Evolutionary conservation across 92 coral and sea anemone species (phyloP), one percentile per base, ranked within the genome.

Genomic region (Epizoanthus rinbou): DNA sequence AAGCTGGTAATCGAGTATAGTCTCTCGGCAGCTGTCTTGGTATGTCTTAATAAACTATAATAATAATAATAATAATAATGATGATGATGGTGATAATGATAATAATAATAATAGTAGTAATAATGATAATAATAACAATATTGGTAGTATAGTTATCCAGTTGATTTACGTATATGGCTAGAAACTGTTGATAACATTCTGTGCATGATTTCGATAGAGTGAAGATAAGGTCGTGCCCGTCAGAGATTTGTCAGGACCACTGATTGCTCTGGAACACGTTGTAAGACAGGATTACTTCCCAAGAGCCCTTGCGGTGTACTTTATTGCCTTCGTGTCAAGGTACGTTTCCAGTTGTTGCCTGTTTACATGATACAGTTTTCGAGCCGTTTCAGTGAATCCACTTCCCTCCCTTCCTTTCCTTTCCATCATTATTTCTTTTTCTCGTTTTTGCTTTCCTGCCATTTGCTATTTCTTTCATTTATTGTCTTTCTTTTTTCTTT

Each of bases 271-370:
- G 11, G 85, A 92, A 54, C 87, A 97, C 86, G 98, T 94, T 14
- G 99, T 84, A 4, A 90, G 76, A 64, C 97, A 97, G 81, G 93
- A 95, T 3, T 97, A 94, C 60, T 97, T 97, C 50, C 93, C 99
- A 11, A 92, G 88, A 84, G 86, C 90, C 45, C 89, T 97, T 21
- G 97, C 93, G 11, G 69, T 93, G 6, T 88, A 88, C 85, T 92
- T 97, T 76, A 86, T 92, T 65, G 98, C 98, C 43, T 97, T 97
- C 78, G 68, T 97, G 45, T 87, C 97, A 59, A 88, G 88, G 99
- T 97, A 90, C 90, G 92, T 54, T 73, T 18, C 15, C 15, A 22
- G 16, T 50, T 50, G 54, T 15, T 9, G 54, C 2, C 54, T 50
- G 3, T 9, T 13, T 50, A 50, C 54, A 50, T 11, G 54, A 50